Percentiles rank a stretch among this genome's conserved stretches.
phyloP scores from a whole-genome alignment of 2,113 vertebrate genomes.

The Marcusenius ussheri region DNA sequence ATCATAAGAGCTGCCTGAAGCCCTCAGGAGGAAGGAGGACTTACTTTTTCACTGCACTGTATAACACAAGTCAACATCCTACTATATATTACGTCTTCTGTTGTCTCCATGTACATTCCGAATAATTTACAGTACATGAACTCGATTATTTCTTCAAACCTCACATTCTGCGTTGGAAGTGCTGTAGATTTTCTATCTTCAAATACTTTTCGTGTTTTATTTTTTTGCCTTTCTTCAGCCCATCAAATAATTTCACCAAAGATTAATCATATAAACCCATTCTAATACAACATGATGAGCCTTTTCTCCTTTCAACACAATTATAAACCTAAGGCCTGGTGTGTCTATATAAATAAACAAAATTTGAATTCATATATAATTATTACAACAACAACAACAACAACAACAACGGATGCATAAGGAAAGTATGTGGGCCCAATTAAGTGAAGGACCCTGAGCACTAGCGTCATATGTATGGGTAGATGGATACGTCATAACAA shows the following conservation, averaged over 20 bases:
- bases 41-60: background rate
- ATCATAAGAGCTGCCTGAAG: background rate
- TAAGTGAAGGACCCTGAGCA: background rate
- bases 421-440: background rate
- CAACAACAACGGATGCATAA: background rate
- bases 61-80: background rate
- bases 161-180: background rate
- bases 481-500: background rate
- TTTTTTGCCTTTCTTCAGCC: background rate
- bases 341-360: background rate
- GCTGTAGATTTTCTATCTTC: background rate
- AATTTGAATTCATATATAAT: background rate
- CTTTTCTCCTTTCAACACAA: background rate
- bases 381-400: background rate
- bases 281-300: background rate
- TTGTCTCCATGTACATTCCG: background rate
- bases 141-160: background rate
- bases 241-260: background rate
- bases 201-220: background rate
- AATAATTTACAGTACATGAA: background rate
- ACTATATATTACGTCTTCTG: background rate
- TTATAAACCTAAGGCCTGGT: background rate
- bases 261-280: background rate
- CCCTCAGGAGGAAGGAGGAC: background rate
- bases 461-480: background rate